Conservation (phyloP, 2,888 invertebrate genomes). For the Nipponacmea schrenckii region DNA sequence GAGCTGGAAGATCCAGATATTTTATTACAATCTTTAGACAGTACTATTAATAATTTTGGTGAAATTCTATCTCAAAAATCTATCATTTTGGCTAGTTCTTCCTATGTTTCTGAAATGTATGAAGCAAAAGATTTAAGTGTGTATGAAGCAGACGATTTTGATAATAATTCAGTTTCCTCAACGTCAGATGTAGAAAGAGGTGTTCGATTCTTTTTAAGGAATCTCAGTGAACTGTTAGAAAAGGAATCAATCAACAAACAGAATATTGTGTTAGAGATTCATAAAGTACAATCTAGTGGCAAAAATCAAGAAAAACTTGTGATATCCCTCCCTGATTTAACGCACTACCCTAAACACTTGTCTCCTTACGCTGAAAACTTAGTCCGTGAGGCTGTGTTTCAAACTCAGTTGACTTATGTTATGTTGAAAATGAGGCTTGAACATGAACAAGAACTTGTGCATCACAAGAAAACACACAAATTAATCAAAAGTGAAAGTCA, state of each 20-base stretch:
- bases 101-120: conserved; percentile 29
- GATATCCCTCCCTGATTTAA: conserved; percentile 43
- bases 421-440: conserved; percentile 53
- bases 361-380: conserved; percentile 72
- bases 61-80: conserved; percentile 34
- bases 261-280: conserved; percentile 27
- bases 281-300: background rate
- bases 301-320: conserved; percentile 11
- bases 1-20: conserved; percentile 30
- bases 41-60: conserved; percentile 40
- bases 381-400: conserved; percentile 80
- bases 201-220: conserved; percentile 29
- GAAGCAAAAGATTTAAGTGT: conserved; percentile 12
- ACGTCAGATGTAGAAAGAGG: conserved; percentile 26
- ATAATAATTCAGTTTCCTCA: conserved; percentile 6
- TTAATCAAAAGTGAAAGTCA: conserved; percentile 42
- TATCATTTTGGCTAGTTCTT: conserved; percentile 26
- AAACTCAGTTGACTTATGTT: conserved; percentile 72
- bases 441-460: conserved; percentile 49
- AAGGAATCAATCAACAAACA: conserved; percentile 20
- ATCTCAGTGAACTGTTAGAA: conserved; percentile 28
- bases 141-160: conserved; percentile 27
- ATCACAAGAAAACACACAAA: conserved; percentile 46
- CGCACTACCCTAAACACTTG: conserved; percentile 41
- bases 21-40: conserved; percentile 36